These are phyloP conservation scores for Eufriesea mexicana DNA, from an alignment of 1,140 invertebrate species.

Conservation along the genomic window DNA sequence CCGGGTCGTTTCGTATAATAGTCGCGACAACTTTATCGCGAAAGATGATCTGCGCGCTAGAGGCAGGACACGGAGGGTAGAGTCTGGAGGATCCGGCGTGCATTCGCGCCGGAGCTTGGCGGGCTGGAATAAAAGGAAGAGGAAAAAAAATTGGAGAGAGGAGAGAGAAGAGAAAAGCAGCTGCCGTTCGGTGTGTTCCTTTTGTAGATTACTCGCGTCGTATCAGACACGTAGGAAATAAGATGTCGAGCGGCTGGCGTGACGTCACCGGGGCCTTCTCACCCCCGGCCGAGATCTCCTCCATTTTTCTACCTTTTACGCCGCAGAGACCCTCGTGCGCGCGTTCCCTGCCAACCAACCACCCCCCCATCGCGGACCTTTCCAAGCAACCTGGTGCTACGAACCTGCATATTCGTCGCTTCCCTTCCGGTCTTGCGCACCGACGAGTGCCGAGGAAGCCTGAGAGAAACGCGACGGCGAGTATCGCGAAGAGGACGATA, in stretches of 20 bases:
- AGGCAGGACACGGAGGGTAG: not conserved
- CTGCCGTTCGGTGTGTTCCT: slow-evolving; percentile 45
- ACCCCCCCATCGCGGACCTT: not conserved
- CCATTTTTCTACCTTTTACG: slow-evolving; percentile 20
- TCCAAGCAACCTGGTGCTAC: slow-evolving; percentile 1
- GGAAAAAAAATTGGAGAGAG: slow-evolving; percentile 1
- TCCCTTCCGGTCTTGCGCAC: slow-evolving; percentile 2
- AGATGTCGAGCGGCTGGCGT: slow-evolving; percentile 63
- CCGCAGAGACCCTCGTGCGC: slow-evolving; percentile 18
- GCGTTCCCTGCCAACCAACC: not conserved
- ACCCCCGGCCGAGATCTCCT: slow-evolving; percentile 10
- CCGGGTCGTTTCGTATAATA: not conserved
- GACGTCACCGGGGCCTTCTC: slow-evolving; percentile 52
- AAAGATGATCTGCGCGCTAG: slow-evolving; percentile 32
- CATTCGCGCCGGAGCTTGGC: not conserved
- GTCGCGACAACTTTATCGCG: slow-evolving; percentile 27
- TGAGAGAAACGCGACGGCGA: too few species aligned
- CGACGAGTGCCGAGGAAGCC: not conserved
- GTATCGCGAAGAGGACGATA: too few species aligned
- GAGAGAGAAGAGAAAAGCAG: slow-evolving; percentile 32
- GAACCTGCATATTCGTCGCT: not conserved
- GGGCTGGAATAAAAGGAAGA: not conserved
- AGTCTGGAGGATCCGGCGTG: not conserved
- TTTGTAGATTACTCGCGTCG: slow-evolving; percentile 63
- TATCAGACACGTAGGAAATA: slow-evolving; percentile 70